These are phyloP conservation scores for Cephalopterus ornatus DNA, from an alignment of 2,113 vertebrate species.

Conservation along the genomic window DNA sequence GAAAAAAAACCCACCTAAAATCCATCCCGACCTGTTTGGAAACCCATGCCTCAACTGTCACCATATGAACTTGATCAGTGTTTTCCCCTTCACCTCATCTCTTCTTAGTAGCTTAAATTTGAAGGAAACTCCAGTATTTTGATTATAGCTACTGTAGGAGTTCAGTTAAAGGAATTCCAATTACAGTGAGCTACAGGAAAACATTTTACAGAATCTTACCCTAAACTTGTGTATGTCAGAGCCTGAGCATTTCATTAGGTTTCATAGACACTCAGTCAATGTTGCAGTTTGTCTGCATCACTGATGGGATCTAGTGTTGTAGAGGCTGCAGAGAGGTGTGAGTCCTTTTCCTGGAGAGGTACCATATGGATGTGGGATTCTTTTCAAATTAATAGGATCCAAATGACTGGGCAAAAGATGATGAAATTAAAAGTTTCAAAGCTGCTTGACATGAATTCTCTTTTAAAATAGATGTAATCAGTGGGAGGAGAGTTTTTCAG, in stretches of 20 bases:
- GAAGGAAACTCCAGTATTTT: background rate
- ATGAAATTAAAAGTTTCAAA: background rate
- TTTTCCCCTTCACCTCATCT: background rate
- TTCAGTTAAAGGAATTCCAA: background rate
- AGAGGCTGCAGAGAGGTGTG: background rate
- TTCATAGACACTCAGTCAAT: background rate
- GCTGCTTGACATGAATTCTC: background rate
- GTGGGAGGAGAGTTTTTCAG: background rate
- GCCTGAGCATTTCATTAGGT: background rate
- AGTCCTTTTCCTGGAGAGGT: background rate
- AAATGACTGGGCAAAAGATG: background rate
- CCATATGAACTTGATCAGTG: background rate
- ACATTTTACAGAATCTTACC: background rate
- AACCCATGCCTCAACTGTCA: background rate
- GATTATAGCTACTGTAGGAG: background rate
- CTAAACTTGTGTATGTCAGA: background rate
- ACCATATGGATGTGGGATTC: background rate
- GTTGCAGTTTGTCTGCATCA: background rate
- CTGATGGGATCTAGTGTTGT: background rate
- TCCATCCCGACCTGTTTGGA: background rate
- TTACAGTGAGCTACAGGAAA: background rate
- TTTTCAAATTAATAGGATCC: background rate
- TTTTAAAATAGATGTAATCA: background rate
- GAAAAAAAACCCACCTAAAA: rapidly evolving
- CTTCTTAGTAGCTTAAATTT: background rate